Base-by-base conservation (phyloP, 2,113 vertebrate genomes). In the Burhinus bistriatus region DNA sequence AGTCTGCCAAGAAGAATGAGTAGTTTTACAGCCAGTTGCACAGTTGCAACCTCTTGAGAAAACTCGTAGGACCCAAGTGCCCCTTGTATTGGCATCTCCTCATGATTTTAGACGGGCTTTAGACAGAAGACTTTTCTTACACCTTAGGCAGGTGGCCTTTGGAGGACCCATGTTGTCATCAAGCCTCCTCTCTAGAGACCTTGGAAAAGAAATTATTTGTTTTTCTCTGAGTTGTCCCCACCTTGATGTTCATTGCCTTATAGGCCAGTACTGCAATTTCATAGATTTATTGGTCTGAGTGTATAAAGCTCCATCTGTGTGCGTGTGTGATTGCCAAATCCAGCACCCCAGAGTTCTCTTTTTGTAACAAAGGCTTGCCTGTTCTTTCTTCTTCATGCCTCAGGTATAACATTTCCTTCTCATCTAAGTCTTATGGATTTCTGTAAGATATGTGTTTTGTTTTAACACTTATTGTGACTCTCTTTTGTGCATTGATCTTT, bases 401-500 rank as follows among this genome's bases (percentile, higher is more conserved):
- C 73, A 77, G 95, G 96, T 93, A 72, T 79, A 83, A 85, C 64
- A 59, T 83, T 94, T 95, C 58, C 49, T 70, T 90, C 82, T 95
- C 90, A 77, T 96, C 93, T 83, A 85, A 90, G 69, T 87, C 87
- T 95, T 96, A 87, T 18, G 32, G 89, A 95, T 95, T 95, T 90
- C 84, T 96, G 75, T 93, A 95, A 91, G 87, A 95, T 84, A 27
- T 51, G 75, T 96, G 87, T 94, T 95, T 93, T 93, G 71, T 87
- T 95, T 95, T 96, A 93, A 90, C 91, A 75, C 68, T 90, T 96
- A 91, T 4, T 91, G 80, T 45, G 89, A 88, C 78, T 94, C 84
- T 95, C 89, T 95, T 96, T 73, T 90, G 82, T 96, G 89, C 78
- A 96, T 88, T 95, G 93, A 95, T 96, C 84, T 97, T 94, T 92